Evolutionary conservation across 2,113 vertebrate genomes (phyloP).

Genomic region (Phocoena sinus): DNA sequence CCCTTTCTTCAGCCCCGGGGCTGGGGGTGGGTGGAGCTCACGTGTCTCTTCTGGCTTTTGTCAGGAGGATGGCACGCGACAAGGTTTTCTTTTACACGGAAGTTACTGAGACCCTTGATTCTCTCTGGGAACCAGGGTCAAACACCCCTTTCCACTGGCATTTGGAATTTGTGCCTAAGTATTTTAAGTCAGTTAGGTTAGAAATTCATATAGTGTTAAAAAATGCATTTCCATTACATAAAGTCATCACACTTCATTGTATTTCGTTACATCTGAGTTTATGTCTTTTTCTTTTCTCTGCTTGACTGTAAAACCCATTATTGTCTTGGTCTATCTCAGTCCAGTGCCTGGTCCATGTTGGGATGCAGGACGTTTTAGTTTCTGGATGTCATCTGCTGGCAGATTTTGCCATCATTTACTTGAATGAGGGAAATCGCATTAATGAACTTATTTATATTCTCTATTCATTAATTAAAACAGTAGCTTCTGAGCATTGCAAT

Average conservation of each 20-base stretch:
- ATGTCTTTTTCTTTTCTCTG: background rate
- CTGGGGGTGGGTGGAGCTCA: background rate
- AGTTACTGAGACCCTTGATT: background rate
- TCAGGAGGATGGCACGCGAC: background rate
- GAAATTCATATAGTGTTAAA: background rate
- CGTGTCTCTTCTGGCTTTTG: background rate
- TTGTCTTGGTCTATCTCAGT: background rate
- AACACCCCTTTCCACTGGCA: background rate
- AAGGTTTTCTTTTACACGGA: background rate
- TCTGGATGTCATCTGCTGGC: background rate
- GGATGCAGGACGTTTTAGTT: background rate
- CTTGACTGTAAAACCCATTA: background rate
- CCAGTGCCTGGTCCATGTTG: too few species aligned
- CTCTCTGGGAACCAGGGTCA: background rate
- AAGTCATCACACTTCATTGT: background rate
- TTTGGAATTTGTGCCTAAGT: background rate
- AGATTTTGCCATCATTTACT: background rate
- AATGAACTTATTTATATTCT: background rate
- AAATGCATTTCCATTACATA: background rate
- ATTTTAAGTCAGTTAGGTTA: background rate
- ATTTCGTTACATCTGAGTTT: background rate
- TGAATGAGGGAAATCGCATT: background rate
- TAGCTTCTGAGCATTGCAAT: background rate
- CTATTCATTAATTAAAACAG: background rate
- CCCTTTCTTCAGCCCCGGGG: rapidly evolving